A percentile compares a stretch with the other conserved stretches of the same genome.
Conservation (phyloP, 2,113 vertebrate species). For the Rhombomys opimus region DNA sequence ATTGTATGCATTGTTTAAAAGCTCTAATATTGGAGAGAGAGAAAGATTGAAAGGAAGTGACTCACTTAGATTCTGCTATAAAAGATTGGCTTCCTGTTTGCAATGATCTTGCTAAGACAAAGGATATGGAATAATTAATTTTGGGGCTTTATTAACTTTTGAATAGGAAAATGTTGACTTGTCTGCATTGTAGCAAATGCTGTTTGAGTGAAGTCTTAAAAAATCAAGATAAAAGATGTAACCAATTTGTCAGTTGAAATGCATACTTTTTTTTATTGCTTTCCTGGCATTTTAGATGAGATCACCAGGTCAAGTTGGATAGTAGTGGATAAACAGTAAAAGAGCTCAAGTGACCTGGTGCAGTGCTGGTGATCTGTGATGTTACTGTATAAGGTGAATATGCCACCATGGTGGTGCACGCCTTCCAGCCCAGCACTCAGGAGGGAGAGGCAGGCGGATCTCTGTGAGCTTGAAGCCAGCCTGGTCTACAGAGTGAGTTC, state of each 20-base stretch:
- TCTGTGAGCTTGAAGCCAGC: background rate
- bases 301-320: background rate
- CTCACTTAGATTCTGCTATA: constrained; percentile 64
- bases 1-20: constrained; percentile 54
- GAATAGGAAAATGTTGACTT: constrained; percentile 69
- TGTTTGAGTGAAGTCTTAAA: constrained; percentile 62
- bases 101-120: constrained; percentile 71
- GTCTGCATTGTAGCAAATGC: constrained; percentile 58
- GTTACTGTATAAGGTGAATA: background rate
- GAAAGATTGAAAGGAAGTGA: constrained; percentile 56
- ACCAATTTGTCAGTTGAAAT: constrained; percentile 68
- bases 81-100: constrained; percentile 79
- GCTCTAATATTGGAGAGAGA: constrained; percentile 5
- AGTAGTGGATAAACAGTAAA: background rate
- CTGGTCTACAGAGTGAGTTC: background rate
- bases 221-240: constrained; percentile 70
- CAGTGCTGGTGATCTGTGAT: background rate
- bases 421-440: background rate
- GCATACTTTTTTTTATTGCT: background rate
- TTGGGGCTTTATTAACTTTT: constrained; percentile 79
- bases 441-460: background rate
- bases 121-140: constrained; percentile 78
- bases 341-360: background rate
- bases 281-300: background rate
- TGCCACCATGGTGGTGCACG: background rate